Evolutionary conservation across 2,888 invertebrate species (phyloP).

Genomic region (Rhingia campestris): DNA sequence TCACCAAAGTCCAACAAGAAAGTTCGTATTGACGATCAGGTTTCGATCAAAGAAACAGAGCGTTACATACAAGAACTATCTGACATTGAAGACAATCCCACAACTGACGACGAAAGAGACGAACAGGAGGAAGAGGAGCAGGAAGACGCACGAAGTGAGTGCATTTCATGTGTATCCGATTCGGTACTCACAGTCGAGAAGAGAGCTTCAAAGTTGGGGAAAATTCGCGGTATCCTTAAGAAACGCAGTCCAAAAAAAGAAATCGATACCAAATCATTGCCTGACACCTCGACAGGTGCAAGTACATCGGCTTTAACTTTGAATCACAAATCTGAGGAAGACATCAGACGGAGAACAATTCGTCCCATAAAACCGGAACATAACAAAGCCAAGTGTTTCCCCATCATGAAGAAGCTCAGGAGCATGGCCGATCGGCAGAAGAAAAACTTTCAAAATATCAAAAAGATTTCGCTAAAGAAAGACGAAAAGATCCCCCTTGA

Average conservation of each 20-base stretch:
- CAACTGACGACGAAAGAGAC: conserved; percentile 75
- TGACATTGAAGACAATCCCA: conserved; percentile 78
- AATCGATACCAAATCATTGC: conserved; percentile 80
- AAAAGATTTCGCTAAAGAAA: conserved; percentile 80
- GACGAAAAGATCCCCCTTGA: conserved; percentile 83
- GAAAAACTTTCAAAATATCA: conserved; percentile 83
- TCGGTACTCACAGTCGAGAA: conserved; percentile 80
- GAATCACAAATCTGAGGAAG: conserved; percentile 78
- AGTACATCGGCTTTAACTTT: conserved; percentile 78
- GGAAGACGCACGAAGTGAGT: conserved; percentile 79
- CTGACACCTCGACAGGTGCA: conserved; percentile 77
- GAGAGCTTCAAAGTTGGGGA: conserved; percentile 78
- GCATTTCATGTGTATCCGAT: conserved; percentile 81
- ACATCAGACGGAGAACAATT: conserved; percentile 76
- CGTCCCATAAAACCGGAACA: conserved; percentile 83
- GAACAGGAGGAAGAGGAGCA: conserved; percentile 76
- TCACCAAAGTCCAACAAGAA: conserved; percentile 82
- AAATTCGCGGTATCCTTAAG: conserved; percentile 84
- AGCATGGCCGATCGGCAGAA: conserved; percentile 86
- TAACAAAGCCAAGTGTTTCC: conserved; percentile 83
- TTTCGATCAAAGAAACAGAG: conserved; percentile 82
- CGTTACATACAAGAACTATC: conserved; percentile 82
- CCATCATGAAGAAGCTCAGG: conserved; percentile 86
- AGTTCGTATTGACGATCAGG: conserved; percentile 82
- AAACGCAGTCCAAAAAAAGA: conserved; percentile 81